Evolutionary conservation across 2,113 vertebrate genomes (phyloP), one percentile per base, ranked within the genome.

Genomic region (Atherinomorus stipes): DNA sequence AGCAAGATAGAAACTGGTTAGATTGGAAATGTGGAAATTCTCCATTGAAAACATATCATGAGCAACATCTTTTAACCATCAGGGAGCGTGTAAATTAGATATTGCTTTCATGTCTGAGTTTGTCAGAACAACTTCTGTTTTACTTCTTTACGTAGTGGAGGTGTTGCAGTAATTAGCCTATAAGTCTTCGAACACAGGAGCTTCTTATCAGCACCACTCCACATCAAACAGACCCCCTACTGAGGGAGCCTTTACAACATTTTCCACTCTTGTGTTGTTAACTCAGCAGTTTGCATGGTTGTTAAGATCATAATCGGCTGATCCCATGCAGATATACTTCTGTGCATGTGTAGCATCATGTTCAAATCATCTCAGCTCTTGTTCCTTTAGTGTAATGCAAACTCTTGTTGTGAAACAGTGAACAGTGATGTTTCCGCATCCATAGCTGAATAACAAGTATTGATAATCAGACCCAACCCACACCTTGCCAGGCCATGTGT

Each of bases 91-190:
- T 2, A 0, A 19, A 56, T 64, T 64, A 21, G 0, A 1, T 31
- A 1, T 19, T 67, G 34, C 63, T 83, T 23, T 34, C 23, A n/a
- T 16, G 26, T 37, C 61, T 42, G 51, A 23, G 34, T 71, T 66
- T 72, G 52, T 74, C n/a, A 56, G 73, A 84, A 67, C 59, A 82
- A 50, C 26, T 8, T 47, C n/a, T 28, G 40, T 65, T 82, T 64
- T 8, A 73, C 66, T 67, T 80, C 53, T 62, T 26, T 58, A 47
- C 61, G 51, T 19, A 45, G 22, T 60, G 47, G 8, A 83, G 31
- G 38, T 71, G 70, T 81, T 68, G 38, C 22, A 56, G 64, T 83
- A 87, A 88, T 91, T 84, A 86, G 70, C 31, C 59, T 31, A 15
- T 49, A 50, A n/a, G 45, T 72, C 49, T 70, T 78, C 58, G 71